phyloP scores from a whole-genome alignment of 1,140 invertebrate genomes.

The Heterodera carotae region DNA sequence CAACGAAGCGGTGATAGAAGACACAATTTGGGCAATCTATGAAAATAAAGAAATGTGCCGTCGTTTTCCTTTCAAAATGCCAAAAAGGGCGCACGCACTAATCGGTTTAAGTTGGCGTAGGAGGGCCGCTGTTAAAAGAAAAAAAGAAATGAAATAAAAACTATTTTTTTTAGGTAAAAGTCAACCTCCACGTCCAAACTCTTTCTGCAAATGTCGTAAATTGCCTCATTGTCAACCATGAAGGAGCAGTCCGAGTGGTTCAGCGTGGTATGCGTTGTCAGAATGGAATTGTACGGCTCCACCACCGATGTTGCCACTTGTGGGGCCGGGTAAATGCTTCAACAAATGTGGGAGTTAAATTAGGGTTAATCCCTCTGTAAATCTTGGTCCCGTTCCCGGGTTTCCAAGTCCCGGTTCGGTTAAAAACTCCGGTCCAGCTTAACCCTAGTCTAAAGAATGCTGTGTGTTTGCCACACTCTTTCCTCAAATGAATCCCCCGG shows the following conservation, averaged over 20 bases:
- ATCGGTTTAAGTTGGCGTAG: slow-evolving; percentile 73
- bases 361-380: too few species aligned
- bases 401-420: too few species aligned
- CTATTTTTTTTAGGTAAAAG: too few species aligned
- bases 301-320: slow-evolving; percentile 71
- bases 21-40: slow-evolving; percentile 81
- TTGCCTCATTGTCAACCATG: slow-evolving; percentile 79
- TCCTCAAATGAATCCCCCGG: too few species aligned
- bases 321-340: slow-evolving; percentile 82
- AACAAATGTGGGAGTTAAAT: too few species aligned
- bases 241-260: slow-evolving; percentile 65
- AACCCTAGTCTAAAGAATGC: too few species aligned
- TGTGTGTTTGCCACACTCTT: too few species aligned
- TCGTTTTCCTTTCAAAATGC: neutral
- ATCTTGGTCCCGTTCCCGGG: too few species aligned
- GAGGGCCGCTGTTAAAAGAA: slow-evolving; percentile 71
- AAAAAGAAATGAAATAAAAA: neutral
- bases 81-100: slow-evolving; percentile 18
- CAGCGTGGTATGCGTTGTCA: slow-evolving; percentile 53
- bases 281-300: slow-evolving; percentile 45
- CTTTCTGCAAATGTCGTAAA: slow-evolving; percentile 84
- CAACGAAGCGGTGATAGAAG: slow-evolving; percentile 82
- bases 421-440: too few species aligned
- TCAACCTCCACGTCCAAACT: slow-evolving; percentile 75
- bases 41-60: slow-evolving; percentile 71